A percentile compares a stretch with the other conserved stretches of the same genome.
Conservation (phyloP, 2,113 vertebrate genomes). For the Datnioides undecimradiatus region DNA sequence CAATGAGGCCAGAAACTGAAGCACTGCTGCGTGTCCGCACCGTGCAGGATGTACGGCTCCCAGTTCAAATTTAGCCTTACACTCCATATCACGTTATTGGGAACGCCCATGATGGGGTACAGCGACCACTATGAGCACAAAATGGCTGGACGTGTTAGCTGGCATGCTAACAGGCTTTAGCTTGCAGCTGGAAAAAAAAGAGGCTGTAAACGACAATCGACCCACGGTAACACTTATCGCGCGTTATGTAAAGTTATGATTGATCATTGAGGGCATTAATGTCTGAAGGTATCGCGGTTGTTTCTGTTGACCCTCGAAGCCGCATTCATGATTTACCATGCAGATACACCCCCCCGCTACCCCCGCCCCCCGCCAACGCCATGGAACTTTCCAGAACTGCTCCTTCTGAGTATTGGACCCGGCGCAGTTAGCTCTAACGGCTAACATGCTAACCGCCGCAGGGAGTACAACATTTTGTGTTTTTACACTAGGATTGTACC, state of each 20-base stretch:
- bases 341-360: neutral
- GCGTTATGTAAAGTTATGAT: accelerated
- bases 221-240: too few relatives aligned
- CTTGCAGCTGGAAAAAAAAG: neutral
- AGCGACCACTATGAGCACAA: neutral
- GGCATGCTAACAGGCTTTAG: neutral
- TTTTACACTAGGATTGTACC: accelerated
- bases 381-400: conserved; percentile 74
- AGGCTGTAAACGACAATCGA: neutral
- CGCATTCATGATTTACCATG: conserved; percentile 7
- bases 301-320: neutral
- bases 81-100: neutral
- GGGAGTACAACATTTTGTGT: accelerated
- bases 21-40: too few relatives aligned
- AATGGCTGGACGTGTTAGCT: conserved; percentile 31
- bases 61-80: neutral
- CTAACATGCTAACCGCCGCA: neutral
- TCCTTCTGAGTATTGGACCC: neutral
- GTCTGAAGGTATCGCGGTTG: neutral
- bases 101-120: conserved; percentile 12
- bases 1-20: too few relatives aligned
- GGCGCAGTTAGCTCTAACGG: neutral
- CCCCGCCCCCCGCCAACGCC: neutral
- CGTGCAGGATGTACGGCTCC: too few relatives aligned
- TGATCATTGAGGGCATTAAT: neutral